A percentile compares a stretch with the other conserved stretches of the same genome.
These are phyloP conservation scores for Ectemnius cavifrons DNA, from an alignment of 2,888 invertebrate species.

Conservation along the genomic window DNA sequence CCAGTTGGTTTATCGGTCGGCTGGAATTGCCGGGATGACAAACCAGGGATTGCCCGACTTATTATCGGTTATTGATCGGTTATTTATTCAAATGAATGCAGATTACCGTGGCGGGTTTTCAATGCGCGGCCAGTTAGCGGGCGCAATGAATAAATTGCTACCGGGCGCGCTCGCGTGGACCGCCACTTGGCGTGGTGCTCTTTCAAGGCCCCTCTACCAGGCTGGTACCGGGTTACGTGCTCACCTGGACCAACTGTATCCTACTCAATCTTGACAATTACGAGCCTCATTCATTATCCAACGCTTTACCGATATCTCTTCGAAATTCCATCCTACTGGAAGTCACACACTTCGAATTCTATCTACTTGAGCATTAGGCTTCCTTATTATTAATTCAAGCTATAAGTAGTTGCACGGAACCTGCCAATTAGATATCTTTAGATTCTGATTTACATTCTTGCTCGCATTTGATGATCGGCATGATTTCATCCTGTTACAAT, in stretches of 20 bases:
- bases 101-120: constrained; percentile 76
- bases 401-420: too few species aligned
- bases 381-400: too few species aligned
- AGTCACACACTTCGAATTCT: too few species aligned
- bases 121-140: constrained; percentile 76
- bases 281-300: too few species aligned
- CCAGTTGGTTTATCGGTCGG: constrained; percentile 66
- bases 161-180: constrained; percentile 70
- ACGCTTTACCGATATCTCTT: too few species aligned
- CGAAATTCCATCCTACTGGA: too few species aligned
- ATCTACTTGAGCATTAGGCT: too few species aligned
- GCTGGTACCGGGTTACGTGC: constrained; percentile 28
- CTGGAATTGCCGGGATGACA: constrained; percentile 74
- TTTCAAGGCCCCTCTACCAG: constrained; percentile 32
- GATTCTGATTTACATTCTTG: too few species aligned
- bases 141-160: constrained; percentile 78
- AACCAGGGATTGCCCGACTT: constrained; percentile 75
- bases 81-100: constrained; percentile 78
- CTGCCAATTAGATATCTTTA: too few species aligned
- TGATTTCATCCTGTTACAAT: too few species aligned
- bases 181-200: constrained; percentile 69
- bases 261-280: constrained; percentile 17
- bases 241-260: constrained; percentile 11
- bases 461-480: too few species aligned
- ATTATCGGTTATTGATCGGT: constrained; percentile 78